phyloP scores from a whole-genome alignment of 1,140 invertebrate species.

The Megalonaias nervosa region DNA sequence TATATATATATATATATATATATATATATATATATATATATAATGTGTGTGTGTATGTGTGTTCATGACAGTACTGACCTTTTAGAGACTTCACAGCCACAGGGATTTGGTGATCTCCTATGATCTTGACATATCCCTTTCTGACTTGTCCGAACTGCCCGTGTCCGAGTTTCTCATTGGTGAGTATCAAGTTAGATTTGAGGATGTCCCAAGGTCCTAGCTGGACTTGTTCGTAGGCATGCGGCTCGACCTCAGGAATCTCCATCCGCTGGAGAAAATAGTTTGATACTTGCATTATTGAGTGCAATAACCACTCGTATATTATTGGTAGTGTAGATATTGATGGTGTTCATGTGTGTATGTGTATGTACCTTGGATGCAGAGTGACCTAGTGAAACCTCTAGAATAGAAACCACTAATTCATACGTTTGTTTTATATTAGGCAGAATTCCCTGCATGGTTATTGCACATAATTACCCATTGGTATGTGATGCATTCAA shows the following conservation, averaged over 20 bases:
- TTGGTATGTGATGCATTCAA: no score
- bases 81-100: slow-evolving; percentile 66
- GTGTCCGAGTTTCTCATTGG: slow-evolving; percentile 60
- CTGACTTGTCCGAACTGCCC: slow-evolving; percentile 66
- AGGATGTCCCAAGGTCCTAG: slow-evolving; percentile 60
- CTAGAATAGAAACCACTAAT: no score
- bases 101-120: slow-evolving; percentile 55
- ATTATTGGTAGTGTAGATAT: no score
- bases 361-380: no score
- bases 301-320: no score
- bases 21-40: no score
- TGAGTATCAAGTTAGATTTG: slow-evolving; percentile 56
- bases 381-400: no score
- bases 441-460: no score
- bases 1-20: no score
- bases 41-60: background rate
- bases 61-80: slow-evolving; percentile 36
- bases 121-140: slow-evolving; percentile 61
- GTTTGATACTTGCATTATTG: background rate
- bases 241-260: slow-evolving; percentile 40
- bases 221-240: slow-evolving; percentile 61
- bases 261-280: background rate
- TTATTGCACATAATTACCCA: no score
- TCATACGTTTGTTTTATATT: no score
- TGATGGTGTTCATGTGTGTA: no score